Evolutionary conservation across 1,140 invertebrate genomes (phyloP), one percentile per base, ranked within the genome.

Genomic region (Laodelphax striatellus): DNA sequence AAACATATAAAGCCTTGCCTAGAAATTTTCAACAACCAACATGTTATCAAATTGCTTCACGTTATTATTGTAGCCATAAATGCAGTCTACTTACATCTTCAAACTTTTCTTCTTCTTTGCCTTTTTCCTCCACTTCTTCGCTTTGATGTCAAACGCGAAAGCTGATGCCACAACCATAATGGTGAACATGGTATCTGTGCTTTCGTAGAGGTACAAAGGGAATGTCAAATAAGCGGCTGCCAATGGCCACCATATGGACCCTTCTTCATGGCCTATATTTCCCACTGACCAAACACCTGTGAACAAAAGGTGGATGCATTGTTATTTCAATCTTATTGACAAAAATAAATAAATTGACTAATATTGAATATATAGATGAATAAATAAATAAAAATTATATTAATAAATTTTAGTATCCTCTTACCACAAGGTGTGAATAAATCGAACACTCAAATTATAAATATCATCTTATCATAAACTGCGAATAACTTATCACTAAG

Each of bases 241-340:
- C 0, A 94, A 69, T 0, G 90, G 77, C 66, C 79, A 76, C 75
- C 81, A 82, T 16, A 91, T 74, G 0, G 75, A 73, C 9, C 88
- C 89, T 67, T 79, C 73, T 70, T 94, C 84, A 50, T 83, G 77
- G 0, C 93, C 92, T 68, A 96, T 87, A 70, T 96, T 97, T 13
- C 91, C 92, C 11, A 96, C 87, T 1, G 83, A 75, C 85, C 92
- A 90, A 0, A 94, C 86, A 69, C 91, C 92, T 92, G 68, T 46
- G 70, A 73, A 65, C 68, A 62, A 54, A 28, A 28, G 6, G 24
- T 4, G 6, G 6, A 28, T 28, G 44, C n/a, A 17, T 46, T 56
- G 68, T 34, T 62, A n/a, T 57, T 57, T 17, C n/a, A 16, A 5
- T 17, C 42, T 57, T n/a, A n/a, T n/a, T n/a, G n/a, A n/a, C n/a